A percentile compares a stretch with the other conserved stretches of the same genome.
These are phyloP conservation scores for Aromia moschata DNA, from an alignment of 2,888 invertebrate species.

Conservation along the genomic window DNA sequence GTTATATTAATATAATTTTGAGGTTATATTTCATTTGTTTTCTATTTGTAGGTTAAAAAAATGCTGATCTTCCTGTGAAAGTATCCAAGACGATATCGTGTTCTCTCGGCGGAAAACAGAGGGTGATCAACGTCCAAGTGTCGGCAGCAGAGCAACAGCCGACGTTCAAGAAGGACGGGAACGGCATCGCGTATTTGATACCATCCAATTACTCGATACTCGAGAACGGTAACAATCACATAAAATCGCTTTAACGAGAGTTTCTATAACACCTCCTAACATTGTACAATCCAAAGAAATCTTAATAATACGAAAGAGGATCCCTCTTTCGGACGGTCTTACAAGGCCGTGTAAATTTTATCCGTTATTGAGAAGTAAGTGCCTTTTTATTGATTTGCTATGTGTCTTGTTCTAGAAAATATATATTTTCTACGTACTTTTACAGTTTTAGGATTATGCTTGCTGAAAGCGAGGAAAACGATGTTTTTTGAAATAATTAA, in stretches of 20 bases:
- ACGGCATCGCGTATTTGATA: slow-evolving; percentile 65
- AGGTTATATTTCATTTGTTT: slow-evolving; percentile 31
- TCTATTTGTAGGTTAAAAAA: slow-evolving; percentile 70
- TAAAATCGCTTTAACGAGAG: slow-evolving; percentile 45
- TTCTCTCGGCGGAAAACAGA: slow-evolving; percentile 83
- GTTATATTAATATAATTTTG: too few relatives aligned
- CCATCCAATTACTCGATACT: slow-evolving; percentile 65
- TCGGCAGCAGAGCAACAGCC: slow-evolving; percentile 64
- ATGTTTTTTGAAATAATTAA: background rate
- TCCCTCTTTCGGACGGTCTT: background rate
- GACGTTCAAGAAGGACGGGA: slow-evolving; percentile 67
- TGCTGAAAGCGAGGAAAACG: too few relatives aligned
- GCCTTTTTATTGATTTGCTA: slow-evolving; percentile 17
- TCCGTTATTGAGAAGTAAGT: background rate
- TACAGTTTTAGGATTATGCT: slow-evolving; percentile 3
- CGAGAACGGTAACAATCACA: slow-evolving; percentile 61
- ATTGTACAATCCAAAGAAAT: slow-evolving; percentile 12
- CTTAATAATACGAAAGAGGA: background rate
- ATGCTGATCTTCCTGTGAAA: slow-evolving; percentile 76
- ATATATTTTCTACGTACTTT: slow-evolving; percentile 17
- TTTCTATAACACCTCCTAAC: background rate
- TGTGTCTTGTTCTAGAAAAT: slow-evolving; percentile 14
- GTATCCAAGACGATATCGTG: slow-evolving; percentile 81
- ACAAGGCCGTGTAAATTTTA: slow-evolving; percentile 7
- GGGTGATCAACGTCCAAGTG: slow-evolving; percentile 69